These are phyloP conservation scores for Heliconius melpomene DNA, from an alignment of 1,140 invertebrate genomes.

Conservation along the genomic window DNA sequence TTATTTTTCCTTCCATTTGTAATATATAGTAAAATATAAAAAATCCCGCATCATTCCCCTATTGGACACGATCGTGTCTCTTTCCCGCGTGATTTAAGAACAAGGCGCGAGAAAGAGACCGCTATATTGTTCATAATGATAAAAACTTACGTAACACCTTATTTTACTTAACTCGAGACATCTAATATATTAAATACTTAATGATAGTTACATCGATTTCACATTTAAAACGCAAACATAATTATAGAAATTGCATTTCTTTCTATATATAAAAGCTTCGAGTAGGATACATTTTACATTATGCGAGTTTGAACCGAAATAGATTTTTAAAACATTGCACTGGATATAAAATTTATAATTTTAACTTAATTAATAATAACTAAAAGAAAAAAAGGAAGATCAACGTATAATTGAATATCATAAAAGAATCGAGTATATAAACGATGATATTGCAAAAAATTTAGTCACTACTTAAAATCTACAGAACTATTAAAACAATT, in stretches of 20 bases:
- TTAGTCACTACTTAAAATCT: not conserved
- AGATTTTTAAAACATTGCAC: slow-evolving; percentile 32
- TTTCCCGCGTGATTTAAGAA: slow-evolving; percentile 45
- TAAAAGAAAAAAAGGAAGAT: not conserved
- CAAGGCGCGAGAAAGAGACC: slow-evolving; percentile 51
- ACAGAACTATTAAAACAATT: not conserved
- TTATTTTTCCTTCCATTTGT: slow-evolving; percentile 53
- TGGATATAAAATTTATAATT: slow-evolving; percentile 27
- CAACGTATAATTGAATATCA: slow-evolving; percentile 3
- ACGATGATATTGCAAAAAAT: not conserved
- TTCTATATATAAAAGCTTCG: slow-evolving; percentile 37
- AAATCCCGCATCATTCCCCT: slow-evolving; percentile 74
- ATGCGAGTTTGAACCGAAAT: slow-evolving; percentile 15
- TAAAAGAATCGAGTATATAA: slow-evolving; percentile 1
- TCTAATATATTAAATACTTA: slow-evolving; percentile 75
- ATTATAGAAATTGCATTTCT: slow-evolving; percentile 44
- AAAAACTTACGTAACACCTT: slow-evolving; percentile 76
- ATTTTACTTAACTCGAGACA: slow-evolving; percentile 71
- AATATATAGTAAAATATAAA: slow-evolving; percentile 75
- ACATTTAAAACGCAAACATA: slow-evolving; percentile 47
- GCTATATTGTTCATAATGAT: slow-evolving; percentile 67
- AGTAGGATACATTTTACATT: slow-evolving; percentile 37
- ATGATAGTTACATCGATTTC: slow-evolving; percentile 65
- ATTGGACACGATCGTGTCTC: slow-evolving; percentile 69
- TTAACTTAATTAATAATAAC: slow-evolving; percentile 20